phyloP scores from a whole-genome alignment of 2,888 invertebrate species.

The Cataglyphis rosenhaueri region DNA sequence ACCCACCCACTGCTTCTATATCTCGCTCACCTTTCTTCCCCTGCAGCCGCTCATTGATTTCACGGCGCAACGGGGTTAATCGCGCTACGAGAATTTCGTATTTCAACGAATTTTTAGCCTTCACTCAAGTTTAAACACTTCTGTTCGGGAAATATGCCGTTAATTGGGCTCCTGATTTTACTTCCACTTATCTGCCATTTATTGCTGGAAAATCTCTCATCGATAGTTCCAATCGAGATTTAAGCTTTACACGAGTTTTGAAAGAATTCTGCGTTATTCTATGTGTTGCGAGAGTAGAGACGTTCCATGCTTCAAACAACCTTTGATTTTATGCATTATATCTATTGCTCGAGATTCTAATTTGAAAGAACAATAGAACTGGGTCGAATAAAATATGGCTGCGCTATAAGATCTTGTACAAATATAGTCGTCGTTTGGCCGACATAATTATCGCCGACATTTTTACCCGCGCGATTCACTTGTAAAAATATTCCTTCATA shows the following conservation, averaged over 20 bases:
- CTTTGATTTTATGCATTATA: constrained; percentile 51
- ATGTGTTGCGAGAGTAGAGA: constrained; percentile 27
- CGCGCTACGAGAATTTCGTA: constrained; percentile 70
- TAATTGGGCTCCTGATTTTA: constrained; percentile 70
- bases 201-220: constrained; percentile 2
- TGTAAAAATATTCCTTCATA: constrained; percentile 29
- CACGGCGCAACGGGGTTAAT: constrained; percentile 70
- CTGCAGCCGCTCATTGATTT: constrained; percentile 74
- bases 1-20: constrained; percentile 29
- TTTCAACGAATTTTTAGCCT: constrained; percentile 60
- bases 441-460: constrained; percentile 47
- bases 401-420: constrained; percentile 27
- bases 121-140: constrained; percentile 75
- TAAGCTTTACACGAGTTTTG: background rate
- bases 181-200: background rate
- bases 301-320: constrained; percentile 49
- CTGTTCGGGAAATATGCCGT: constrained; percentile 67
- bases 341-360: constrained; percentile 17
- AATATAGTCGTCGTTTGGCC: constrained; percentile 40
- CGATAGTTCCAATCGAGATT: constrained; percentile 8
- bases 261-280: constrained; percentile 4
- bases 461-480: constrained; percentile 12
- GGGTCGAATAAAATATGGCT: constrained; percentile 55
- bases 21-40: constrained; percentile 61
- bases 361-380: constrained; percentile 56